Conservation (phyloP, 2,113 vertebrate species). For the Eudyptes chrysolophus region DNA sequence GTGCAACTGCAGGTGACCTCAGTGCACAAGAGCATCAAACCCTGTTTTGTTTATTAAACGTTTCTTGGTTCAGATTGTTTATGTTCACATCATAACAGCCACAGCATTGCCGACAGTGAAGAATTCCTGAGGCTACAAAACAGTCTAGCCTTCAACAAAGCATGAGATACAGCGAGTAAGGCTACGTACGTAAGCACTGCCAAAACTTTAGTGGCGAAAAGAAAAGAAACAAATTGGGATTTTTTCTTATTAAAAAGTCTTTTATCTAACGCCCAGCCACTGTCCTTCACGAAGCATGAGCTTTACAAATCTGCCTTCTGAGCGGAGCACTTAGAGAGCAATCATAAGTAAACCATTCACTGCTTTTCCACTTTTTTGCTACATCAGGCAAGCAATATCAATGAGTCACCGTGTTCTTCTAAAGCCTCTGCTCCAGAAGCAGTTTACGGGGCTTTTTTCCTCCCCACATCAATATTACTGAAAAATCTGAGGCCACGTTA, state of each 20-base stretch:
- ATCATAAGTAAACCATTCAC: not conserved
- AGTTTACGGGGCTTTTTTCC: not conserved
- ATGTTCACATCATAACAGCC: not conserved
- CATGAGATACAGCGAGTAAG: not conserved
- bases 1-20: not conserved
- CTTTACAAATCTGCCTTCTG: not conserved
- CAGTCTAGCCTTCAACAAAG: not conserved
- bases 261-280: not conserved
- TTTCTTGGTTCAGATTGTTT: not conserved
- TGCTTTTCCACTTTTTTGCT: not conserved
- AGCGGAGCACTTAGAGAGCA: accelerated
- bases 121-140: not conserved
- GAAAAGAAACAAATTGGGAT: not conserved
- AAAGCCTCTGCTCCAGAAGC: not conserved
- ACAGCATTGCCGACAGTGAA: not conserved
- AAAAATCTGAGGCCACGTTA: not conserved
- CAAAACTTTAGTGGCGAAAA: not conserved
- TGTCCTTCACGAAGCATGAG: accelerated
- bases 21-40: not conserved
- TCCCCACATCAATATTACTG: not conserved
- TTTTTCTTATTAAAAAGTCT: not conserved
- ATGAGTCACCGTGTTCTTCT: not conserved
- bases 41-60: not conserved
- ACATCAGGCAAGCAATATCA: not conserved
- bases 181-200: not conserved